Percentiles rank a stretch among this genome's conserved stretches.
These are phyloP conservation scores for Lacanobia oleracea DNA, from an alignment of 2,888 invertebrate species.

Conservation along the genomic window DNA sequence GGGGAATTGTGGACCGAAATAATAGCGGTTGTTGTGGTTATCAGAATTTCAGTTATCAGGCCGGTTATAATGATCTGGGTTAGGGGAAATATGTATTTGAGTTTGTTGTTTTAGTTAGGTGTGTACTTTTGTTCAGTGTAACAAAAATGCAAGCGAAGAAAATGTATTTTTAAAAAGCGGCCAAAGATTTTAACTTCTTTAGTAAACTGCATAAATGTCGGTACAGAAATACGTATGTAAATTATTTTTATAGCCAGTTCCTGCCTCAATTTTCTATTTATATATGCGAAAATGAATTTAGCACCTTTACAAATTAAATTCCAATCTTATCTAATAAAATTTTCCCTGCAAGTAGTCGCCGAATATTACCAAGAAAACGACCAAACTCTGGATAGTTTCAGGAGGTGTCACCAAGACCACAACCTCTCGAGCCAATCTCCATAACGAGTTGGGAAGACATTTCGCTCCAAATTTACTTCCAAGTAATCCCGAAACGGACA, in stretches of 20 bases:
- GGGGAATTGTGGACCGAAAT: not conserved
- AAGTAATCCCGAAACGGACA: conserved; percentile 51
- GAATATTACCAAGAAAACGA: not conserved
- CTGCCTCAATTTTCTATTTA: no score
- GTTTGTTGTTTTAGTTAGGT: not conserved
- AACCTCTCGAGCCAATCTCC: not conserved
- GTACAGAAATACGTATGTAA: no score
- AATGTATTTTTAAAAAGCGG: no score
- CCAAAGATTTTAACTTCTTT: no score
- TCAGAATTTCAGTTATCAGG: conserved; percentile 21
- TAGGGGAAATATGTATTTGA: not conserved
- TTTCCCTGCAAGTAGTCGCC: not conserved
- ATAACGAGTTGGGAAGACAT: conserved; percentile 35
- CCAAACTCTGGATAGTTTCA: conserved; percentile 3
- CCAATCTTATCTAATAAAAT: not conserved
- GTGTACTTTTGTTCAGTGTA: conserved; percentile 5
- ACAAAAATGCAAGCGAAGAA: not conserved
- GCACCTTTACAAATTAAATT: not conserved
- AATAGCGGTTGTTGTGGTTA: conserved; percentile 11
- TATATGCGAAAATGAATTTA: not conserved
- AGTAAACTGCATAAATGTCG: no score
- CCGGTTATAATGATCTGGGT: conserved; percentile 2
- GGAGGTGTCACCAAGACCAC: conserved; percentile 1
- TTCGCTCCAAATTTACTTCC: conserved; percentile 33
- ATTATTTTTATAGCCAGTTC: no score